phyloP scores from a whole-genome alignment of 2,113 vertebrate species.

The Microtus montanus region DNA sequence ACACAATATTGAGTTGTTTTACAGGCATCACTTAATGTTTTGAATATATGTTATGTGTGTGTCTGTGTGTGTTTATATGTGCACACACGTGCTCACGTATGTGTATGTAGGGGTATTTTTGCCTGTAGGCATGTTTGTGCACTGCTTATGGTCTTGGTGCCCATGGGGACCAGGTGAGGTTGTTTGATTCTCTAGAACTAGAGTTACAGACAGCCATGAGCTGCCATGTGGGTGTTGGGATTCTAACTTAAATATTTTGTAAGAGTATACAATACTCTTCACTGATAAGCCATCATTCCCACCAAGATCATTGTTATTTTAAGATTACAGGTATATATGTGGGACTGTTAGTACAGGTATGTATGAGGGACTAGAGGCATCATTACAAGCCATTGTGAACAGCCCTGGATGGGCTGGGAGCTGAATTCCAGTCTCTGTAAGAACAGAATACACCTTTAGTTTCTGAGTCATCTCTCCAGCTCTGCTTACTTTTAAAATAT shows the following conservation, averaged over 20 bases:
- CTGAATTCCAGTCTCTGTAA: not conserved
- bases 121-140: not conserved
- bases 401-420: too few species aligned
- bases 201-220: not conserved
- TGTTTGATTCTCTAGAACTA: not conserved
- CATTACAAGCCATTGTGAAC: not conserved
- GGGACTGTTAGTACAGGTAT: not conserved
- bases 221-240: not conserved
- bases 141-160: too few species aligned
- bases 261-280: not conserved
- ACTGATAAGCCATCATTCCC: not conserved
- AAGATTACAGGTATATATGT: not conserved
- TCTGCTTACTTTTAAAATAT: not conserved
- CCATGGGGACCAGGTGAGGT: not conserved
- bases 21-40: not conserved
- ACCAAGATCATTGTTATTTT: not conserved
- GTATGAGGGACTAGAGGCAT: too few species aligned
- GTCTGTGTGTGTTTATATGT: not conserved
- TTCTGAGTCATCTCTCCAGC: not conserved
- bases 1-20: not conserved
- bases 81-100: accelerated
- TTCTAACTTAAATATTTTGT: not conserved
- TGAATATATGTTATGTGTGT: not conserved
- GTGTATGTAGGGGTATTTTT: not conserved
- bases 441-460: too few species aligned